phyloP scores from a whole-genome alignment of 2,113 vertebrate species.

The Dipodomys ordii region DNA sequence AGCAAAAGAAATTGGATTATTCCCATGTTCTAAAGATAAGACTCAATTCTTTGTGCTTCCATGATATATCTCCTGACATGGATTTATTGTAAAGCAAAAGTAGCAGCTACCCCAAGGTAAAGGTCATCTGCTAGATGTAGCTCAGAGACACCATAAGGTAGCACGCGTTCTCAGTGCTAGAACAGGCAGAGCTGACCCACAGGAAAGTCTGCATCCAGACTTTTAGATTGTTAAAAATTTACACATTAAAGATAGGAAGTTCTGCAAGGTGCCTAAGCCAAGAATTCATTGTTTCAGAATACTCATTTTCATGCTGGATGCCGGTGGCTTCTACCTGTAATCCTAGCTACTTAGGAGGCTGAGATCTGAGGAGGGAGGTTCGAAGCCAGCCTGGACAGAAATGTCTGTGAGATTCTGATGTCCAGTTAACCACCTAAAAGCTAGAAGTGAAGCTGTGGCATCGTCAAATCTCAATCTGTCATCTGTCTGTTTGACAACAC shows the following conservation, averaged over 20 bases:
- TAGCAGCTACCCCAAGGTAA: background rate
- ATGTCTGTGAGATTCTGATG: too few species aligned
- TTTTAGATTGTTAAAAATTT: background rate
- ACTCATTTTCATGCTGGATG: background rate
- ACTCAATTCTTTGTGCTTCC: background rate
- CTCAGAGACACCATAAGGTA: background rate
- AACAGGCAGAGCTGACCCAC: background rate
- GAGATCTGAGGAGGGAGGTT: too few species aligned
- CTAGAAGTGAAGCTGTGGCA: too few species aligned
- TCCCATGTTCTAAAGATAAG: background rate
- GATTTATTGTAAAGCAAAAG: background rate
- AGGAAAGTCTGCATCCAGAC: background rate
- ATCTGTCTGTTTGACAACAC: background rate
- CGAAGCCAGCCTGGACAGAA: too few species aligned
- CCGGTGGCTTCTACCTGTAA: too few species aligned
- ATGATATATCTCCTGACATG: background rate
- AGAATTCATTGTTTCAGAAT: constrained; percentile 31
- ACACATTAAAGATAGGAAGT: background rate
- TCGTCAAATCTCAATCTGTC: background rate
- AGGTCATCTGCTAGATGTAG: background rate
- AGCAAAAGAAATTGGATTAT: background rate
- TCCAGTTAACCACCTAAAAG: too few species aligned
- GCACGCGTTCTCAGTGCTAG: background rate
- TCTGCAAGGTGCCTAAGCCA: background rate
- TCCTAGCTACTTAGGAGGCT: too few species aligned